Evolutionary conservation across 2,888 invertebrate genomes (phyloP), one percentile per base, ranked within the genome.

Genomic region (Pheosia gnoma): DNA sequence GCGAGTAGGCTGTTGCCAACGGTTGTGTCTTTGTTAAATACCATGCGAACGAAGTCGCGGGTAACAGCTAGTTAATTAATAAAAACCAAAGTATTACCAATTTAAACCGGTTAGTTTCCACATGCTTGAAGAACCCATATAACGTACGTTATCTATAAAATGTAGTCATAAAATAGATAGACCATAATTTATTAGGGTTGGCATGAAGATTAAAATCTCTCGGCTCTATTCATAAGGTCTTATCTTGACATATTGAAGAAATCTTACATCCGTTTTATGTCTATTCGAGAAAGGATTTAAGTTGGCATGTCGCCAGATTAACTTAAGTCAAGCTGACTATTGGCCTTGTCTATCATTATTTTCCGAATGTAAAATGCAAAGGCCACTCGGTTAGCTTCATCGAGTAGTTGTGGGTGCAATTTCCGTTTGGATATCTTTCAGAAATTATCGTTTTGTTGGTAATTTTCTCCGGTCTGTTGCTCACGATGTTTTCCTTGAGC

Each of bases 161-260:
- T 36, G 37, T 38, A 53, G 53, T 37, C 36, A 53, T 53, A 53
- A 52, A 52, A 53, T 53, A 37, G 53, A 38, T 37, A 53, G 53
- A 53, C 37, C 36, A 37, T 36, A 53, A 53, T 53, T 53, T 37
- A 53, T 37, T 1, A 53, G 11, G 53, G 37, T 53, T 25, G 13
- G 51, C 25, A 51, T 25, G 7, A 25, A 51, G n/a, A 53, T 37
- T 37, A 53, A 53, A 53, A 53, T 53, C 37, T 10, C 8, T 37
- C 8, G 37, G 11, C 4, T 53, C 37, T 53, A 53, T 37, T 53
- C 53, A 37, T 37, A 53, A 10, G 53, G 37, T 37, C 1, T 53
- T 37, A 53, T 37, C 53, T 4, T 37, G 53, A 53, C 10, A 53
- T 53, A 53, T 53, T 53, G 36, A 37, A 37, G 53, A 37, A 52